A percentile compares a stretch with the other conserved stretches of the same genome.
phyloP scores from a whole-genome alignment of 2,888 invertebrate genomes.

The Drosophila neonasuta region DNA sequence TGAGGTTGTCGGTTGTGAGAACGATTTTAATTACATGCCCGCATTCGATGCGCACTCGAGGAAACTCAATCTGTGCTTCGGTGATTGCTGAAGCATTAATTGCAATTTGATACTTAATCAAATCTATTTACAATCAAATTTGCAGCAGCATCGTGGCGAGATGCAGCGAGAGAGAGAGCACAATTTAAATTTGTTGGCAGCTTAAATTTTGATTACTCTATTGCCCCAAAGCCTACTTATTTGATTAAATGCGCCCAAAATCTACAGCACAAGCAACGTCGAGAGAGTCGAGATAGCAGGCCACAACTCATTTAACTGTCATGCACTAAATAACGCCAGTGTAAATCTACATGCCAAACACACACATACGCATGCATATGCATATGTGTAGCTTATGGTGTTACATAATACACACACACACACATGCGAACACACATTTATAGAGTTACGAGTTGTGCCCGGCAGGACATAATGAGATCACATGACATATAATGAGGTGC shows the following conservation, averaged over 20 bases:
- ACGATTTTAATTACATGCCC: conserved; percentile 1
- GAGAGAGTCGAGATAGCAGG: conserved; percentile 21
- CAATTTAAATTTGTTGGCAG: conserved; percentile 29
- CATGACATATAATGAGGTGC: conserved; percentile 77
- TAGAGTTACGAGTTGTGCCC: conserved; percentile 11
- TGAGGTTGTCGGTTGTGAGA: too few relatives aligned
- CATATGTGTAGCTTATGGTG: conserved; percentile 40
- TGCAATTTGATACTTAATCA: conserved; percentile 26
- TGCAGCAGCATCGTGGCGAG: neutral
- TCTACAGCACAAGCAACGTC: conserved; percentile 41
- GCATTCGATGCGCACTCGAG: neutral
- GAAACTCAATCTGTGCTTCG: neutral
- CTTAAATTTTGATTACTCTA: conserved; percentile 40
- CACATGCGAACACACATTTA: conserved; percentile 10
- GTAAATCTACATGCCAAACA: conserved; percentile 61
- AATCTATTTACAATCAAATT: conserved; percentile 11
- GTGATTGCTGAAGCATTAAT: conserved; percentile 17
- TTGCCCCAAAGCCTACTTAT: conserved; percentile 46
- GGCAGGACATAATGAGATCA: conserved; percentile 69
- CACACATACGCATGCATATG: conserved; percentile 10
- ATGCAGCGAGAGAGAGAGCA: neutral
- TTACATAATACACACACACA: conserved; percentile 53
- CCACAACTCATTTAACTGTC: conserved; percentile 78
- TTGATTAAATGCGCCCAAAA: conserved; percentile 63
- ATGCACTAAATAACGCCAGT: conserved; percentile 74